phyloP scores from a whole-genome alignment of 1,140 invertebrate genomes.

The Drusus annulatus region DNA sequence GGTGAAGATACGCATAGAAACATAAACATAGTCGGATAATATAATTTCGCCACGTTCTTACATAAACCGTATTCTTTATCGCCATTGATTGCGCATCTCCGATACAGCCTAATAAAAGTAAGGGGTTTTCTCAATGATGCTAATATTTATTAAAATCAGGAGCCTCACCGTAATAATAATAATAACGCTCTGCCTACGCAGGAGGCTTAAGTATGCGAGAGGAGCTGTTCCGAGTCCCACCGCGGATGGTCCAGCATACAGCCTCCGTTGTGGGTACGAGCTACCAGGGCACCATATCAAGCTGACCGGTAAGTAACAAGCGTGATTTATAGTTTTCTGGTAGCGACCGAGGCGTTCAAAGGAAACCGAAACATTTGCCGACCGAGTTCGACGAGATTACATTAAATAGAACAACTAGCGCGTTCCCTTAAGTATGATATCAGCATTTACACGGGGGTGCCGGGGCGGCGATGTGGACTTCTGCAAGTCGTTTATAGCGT shows the following conservation, averaged over 20 bases:
- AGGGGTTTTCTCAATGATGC: constrained; percentile 11
- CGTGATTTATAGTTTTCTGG: constrained; percentile 53
- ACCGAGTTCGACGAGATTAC: constrained; percentile 46
- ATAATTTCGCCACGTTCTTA: background rate
- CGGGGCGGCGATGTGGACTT: constrained; percentile 34
- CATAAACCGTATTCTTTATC: constrained; percentile 3
- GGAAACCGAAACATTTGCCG: constrained; percentile 49
- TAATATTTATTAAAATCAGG: constrained; percentile 15
- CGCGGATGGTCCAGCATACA: no score
- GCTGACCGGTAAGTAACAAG: constrained; percentile 39
- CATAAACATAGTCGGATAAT: no score
- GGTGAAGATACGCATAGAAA: no score
- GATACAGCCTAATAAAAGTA: constrained; percentile 6
- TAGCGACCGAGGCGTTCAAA: constrained; percentile 51
- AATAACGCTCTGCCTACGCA: constrained; percentile 30
- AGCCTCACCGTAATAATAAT: background rate
- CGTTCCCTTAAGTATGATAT: constrained; percentile 54
- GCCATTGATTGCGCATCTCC: background rate
- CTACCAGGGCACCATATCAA: constrained; percentile 48
- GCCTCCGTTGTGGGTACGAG: background rate
- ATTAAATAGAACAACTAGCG: constrained; percentile 51
- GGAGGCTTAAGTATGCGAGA: background rate
- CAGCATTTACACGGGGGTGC: constrained; percentile 48
- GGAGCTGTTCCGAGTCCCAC: background rate
- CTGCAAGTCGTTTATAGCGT: constrained; percentile 1